Base-by-base conservation (phyloP, 2,888 invertebrate genomes). In the Siphlonurus alternatus region DNA sequence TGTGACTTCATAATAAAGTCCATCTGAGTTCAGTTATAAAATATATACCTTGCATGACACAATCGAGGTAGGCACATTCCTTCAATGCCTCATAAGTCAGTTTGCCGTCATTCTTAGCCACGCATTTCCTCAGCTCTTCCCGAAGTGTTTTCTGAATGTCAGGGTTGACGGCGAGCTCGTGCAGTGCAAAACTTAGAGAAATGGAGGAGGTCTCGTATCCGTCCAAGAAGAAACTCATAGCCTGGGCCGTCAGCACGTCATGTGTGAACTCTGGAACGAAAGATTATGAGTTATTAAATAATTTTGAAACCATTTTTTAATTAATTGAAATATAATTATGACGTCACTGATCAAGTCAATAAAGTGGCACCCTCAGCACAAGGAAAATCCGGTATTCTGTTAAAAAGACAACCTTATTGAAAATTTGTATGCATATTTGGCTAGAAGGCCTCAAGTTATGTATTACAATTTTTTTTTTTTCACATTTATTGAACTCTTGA, bases 121-220 rank as follows among this genome's bases (percentile, higher is more conserved):
- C 61, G 5, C 68, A 67, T 20, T 63, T 62, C 20, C 70, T 69
- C 22, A 72, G 67, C 66, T 73, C 72, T 23, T 68, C 66, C 25
- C 68, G 66, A n/a, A 71, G 65, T 51, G 64, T 67, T 53, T 69
- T 66, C 63, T 73, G 72, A 1, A 70, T 61, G 18, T 70, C 68
- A 1, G 69, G 70, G 64, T 73, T 69, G 7, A 68, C 23, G 2
- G 72, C 72, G 20, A 73, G 66, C 59, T 68, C 67, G 65, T 71
- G 71, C 1, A 70, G 66, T 5, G 67, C 64, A 62, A 70, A 71
- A 24, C 69, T 68, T 56, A 72, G 66, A 10, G 71, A 67, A 5
- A 69, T 69, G 20, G 72, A 71, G 0, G 72, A 71, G 5, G 72
- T 72, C 65, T 72, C 72, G 61, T 71, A 72, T 2, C 73, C 73